Evolutionary conservation across 1,140 invertebrate species (phyloP), one percentile per base, ranked within the genome.

Genomic region (Druon quercuslanigerum): DNA sequence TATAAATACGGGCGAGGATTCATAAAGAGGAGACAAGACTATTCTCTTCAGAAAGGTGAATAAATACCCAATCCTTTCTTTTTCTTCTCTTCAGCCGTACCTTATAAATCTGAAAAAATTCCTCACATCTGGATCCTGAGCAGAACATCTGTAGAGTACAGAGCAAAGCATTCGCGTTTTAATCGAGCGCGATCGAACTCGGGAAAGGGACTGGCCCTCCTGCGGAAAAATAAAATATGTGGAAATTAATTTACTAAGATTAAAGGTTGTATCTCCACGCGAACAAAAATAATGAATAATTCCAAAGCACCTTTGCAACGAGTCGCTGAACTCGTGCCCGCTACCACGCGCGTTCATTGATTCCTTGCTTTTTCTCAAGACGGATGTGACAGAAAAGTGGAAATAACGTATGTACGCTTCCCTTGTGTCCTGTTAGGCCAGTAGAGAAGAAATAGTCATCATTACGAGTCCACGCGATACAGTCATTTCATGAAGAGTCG

Each of bases 401-500:
- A 60, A 60, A 33, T 60, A 60, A 33, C 19, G 56, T 57, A 57
- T 20, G 56, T 25, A 60, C 57, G 57, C 57, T 60, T 60, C 57
- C 20, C 57, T 16, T 56, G 54, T 56, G 20, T 19, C 54, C 20
- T 60, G 57, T 60, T 25, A 9, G 13, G 16, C 25, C 12, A 60
- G 57, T 33, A 60, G 25, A 33, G 57, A 60, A 13, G 40, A 60
- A 60, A 60, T 60, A 60, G 57, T 60, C 57, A 60, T 60, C 57
- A 60, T 60, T 60, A 60, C 57, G 19, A 25, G 57, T 60, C 57
- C 57, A 14, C 57, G 40, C 20, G 57, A 60, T 13, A 40, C 25
- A 13, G 19, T 33, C 25, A 20, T 60, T 60, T 60, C 57, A 60
- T 40, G 40, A 46, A 46, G 9, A 60, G 25, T 60, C 57, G 57